Base-by-base conservation (phyloP, 2,888 invertebrate species). In the Caenorhabditis wallacei region DNA sequence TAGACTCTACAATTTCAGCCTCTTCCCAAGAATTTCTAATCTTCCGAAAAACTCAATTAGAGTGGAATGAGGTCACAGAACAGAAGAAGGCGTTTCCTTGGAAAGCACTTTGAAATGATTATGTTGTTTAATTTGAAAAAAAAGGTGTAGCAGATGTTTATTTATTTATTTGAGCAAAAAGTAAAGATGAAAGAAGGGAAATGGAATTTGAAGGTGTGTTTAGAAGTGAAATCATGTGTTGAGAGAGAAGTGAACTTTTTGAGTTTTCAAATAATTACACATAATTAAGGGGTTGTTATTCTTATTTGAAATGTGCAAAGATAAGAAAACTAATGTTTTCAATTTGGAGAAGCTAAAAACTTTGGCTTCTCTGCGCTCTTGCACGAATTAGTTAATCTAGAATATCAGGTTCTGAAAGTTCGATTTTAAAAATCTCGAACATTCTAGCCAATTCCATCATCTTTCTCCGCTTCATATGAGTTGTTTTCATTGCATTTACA, bases 351-450 rank as follows among this genome's bases (percentile, higher is more conserved):
- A n/a, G n/a, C n/a, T n/a, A n/a, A n/a, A n/a, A n/a, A n/a, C n/a
- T n/a, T n/a, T n/a, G n/a, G n/a, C n/a, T n/a, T n/a, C n/a, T n/a
- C n/a, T n/a, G n/a, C n/a, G n/a, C n/a, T n/a, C n/a, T n/a, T n/a
- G n/a, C n/a, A n/a, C n/a, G n/a, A n/a, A n/a, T n/a, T n/a, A n/a
- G n/a, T 8, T 30, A 30, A 30, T 30, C 30, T 30, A 30, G 30
- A 30, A 30, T 30, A 30, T 30, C 30, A 8, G 30, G 30, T 30
- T 30, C 30, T 30, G 30, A 30, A 18, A 86, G 64, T 18, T 85
- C 85, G 16, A 86, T 78, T 68, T 86, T 86, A 61, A 87, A 86
- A 10, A 87, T 74, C 35, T 87, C 87, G 46, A 87, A 86, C 24
- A 87, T 70, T 22, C 85, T 46, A 1, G 83, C 85, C 68, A 86